Conservation (phyloP, 2,797 vertebrate genomes). For the Anguilla anguilla region DNA sequence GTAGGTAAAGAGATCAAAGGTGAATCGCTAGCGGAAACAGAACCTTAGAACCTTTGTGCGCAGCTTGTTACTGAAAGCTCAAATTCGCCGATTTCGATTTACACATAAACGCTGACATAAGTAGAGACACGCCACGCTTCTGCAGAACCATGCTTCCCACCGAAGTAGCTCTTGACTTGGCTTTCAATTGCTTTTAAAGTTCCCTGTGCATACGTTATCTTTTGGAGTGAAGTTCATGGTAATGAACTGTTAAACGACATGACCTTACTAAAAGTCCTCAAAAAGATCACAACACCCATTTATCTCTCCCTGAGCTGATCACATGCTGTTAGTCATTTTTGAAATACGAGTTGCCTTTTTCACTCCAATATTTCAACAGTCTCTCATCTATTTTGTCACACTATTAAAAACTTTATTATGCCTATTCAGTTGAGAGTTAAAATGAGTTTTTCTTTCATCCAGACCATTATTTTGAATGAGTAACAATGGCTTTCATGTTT, state of each 20-base stretch:
- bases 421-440: not conserved
- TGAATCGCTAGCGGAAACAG: not conserved
- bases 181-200: constrained; percentile 1
- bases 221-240: not conserved
- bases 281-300: not conserved
- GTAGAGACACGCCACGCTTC: not conserved
- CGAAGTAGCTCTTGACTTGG: not conserved
- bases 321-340: not conserved
- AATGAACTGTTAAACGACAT: not conserved
- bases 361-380: not conserved
- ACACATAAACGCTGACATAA: not conserved
- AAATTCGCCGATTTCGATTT: not conserved
- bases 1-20: not conserved
- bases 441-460: not conserved
- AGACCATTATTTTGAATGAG: not conserved
- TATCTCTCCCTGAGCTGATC: not conserved
- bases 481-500: not conserved
- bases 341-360: not conserved
- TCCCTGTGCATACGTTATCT: not conserved
- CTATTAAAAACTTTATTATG: not conserved
- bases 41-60: not conserved
- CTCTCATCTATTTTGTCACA: not conserved
- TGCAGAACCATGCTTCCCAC: not conserved
- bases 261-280: not conserved
- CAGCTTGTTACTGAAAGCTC: not conserved